These are phyloP conservation scores for Podarcis lilfordi DNA, from an alignment of 2,797 vertebrate species.

Conservation along the genomic window DNA sequence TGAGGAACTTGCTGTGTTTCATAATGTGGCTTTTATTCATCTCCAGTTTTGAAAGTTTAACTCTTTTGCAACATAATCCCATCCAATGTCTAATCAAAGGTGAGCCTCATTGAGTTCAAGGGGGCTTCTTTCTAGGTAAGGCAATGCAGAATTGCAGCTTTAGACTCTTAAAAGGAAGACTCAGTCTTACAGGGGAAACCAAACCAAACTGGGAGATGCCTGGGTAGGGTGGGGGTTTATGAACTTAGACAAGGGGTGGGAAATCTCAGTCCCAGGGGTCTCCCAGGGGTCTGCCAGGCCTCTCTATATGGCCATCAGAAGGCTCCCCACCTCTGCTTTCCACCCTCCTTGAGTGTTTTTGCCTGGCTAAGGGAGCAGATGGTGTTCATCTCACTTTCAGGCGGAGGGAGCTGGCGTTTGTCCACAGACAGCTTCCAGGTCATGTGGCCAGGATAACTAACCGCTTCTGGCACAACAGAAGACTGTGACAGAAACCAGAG, in stretches of 20 bases:
- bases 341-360: no score
- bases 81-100: neutral
- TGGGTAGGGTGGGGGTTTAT: neutral
- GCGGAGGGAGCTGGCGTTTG: no score
- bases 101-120: neutral
- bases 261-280: neutral
- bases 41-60: neutral
- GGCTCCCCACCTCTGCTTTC: no score
- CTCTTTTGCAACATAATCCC: neutral
- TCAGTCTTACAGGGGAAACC: neutral
- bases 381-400: no score
- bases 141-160: neutral
- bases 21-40: constrained; percentile 14
- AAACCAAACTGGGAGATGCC: neutral
- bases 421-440: no score
- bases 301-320: no score
- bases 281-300: no score
- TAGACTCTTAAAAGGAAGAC: neutral
- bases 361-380: no score
- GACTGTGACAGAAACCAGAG: no score
- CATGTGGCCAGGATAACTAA: no score
- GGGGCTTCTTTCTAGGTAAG: neutral
- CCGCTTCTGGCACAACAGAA: no score
- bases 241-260: neutral
- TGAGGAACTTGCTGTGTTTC: constrained; percentile 22